phyloP scores from a whole-genome alignment of 2,113 vertebrate species.

The Rhabdomys dilectus region DNA sequence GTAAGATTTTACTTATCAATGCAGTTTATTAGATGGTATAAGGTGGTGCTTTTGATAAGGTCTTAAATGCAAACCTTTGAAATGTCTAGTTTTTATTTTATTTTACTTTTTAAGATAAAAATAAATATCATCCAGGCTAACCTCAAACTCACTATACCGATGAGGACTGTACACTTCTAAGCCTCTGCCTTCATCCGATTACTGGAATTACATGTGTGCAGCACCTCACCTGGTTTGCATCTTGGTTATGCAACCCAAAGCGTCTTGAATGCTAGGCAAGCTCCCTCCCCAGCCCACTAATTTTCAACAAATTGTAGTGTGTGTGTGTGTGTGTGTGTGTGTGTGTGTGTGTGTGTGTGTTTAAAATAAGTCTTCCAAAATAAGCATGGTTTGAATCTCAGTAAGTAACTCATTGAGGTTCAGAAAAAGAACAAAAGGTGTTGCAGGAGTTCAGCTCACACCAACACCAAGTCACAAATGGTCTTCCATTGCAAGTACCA shows the following conservation, averaged over 20 bases:
- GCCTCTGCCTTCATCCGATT: neutral
- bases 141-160: neutral
- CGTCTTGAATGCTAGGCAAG: neutral
- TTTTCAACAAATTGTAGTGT: neutral
- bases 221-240: too few species aligned
- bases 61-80: neutral
- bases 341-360: neutral
- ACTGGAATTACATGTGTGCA: neutral
- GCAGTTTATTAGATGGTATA: neutral
- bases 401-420: neutral
- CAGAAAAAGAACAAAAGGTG: neutral
- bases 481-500: neutral
- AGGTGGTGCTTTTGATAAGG: neutral
- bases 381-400: neutral
- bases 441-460: too few species aligned
- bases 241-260: too few species aligned
- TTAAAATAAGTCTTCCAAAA: neutral
- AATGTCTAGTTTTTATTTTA: constrained; percentile 7
- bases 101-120: neutral
- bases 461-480: neutral
- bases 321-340: neutral
- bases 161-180: neutral
- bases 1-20: neutral
- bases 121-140: neutral
- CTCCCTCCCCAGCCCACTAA: neutral